phyloP scores from a whole-genome alignment of 1,140 invertebrate species.

The Trachymyrmex cornetzi region DNA sequence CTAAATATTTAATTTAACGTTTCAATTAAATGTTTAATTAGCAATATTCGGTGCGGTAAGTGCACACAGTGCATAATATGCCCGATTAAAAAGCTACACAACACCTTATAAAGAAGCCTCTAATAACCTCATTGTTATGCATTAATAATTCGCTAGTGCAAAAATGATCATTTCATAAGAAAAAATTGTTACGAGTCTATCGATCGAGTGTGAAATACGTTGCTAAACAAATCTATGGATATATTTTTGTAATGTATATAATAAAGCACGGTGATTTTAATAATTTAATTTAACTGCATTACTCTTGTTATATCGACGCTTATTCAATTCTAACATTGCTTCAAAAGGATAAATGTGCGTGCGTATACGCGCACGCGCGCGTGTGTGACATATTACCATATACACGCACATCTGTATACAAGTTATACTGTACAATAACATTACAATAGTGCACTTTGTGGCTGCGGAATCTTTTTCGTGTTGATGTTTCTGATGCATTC shows the following conservation, averaged over 20 bases:
- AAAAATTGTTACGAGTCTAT: slow-evolving; percentile 53
- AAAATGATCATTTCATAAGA: slow-evolving; percentile 22
- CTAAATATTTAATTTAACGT: slow-evolving; percentile 16
- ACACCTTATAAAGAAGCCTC: slow-evolving; percentile 29
- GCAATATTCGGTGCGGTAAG: background rate
- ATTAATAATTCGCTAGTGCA: slow-evolving; percentile 24
- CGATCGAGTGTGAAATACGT: slow-evolving; percentile 21
- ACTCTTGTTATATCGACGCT: slow-evolving; percentile 26
- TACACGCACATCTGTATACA: slow-evolving; percentile 70
- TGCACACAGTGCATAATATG: slow-evolving; percentile 64
- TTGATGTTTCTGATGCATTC: background rate
- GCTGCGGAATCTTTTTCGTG: slow-evolving; percentile 10
- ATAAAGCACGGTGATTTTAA: slow-evolving; percentile 24
- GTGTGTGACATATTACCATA: slow-evolving; percentile 1
- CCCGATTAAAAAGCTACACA: slow-evolving; percentile 41
- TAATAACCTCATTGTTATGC: slow-evolving; percentile 25
- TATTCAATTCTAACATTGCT: slow-evolving; percentile 68
- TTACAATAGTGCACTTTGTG: slow-evolving; percentile 78
- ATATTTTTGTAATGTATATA: slow-evolving; percentile 49
- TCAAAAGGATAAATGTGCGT: slow-evolving; percentile 43
- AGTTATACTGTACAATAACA: slow-evolving; percentile 82
- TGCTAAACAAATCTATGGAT: slow-evolving; percentile 44
- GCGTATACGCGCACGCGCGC: too few species aligned
- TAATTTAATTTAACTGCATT: slow-evolving; percentile 51
- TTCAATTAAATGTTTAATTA: slow-evolving; percentile 4